Evolutionary conservation across 37 sponge, comb jelly and placozoan species (phyloP), one percentile per base, ranked within the genome.

Genomic region (Bolinopsis microptera): DNA sequence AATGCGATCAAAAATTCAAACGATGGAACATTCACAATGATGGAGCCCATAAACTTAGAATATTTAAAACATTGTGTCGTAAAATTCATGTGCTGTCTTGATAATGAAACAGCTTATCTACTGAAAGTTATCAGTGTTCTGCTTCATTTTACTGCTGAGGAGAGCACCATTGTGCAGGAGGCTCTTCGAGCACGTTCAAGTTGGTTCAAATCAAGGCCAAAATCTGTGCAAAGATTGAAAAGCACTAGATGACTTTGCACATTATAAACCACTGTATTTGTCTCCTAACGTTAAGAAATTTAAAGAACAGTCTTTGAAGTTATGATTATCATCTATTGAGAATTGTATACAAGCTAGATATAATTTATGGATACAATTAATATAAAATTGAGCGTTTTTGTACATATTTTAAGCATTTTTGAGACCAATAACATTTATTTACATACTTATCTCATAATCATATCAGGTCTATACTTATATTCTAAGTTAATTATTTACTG

Each of bases 31-130:
- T 28, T 23, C 75, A 72, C 26, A 23, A 8, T 72, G 75, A 27
- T 39, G 61, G 90, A 86, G 5, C 38, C 34, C 22, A 38, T 86
- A 27, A 86, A 86, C 36, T 9, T 24, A 41, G 90, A 38, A 28
- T 86, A 86, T 30, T 38, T 86, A 9, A 86, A 86, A 86, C 90
- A 86, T 27, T 86, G 90, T 40, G 90, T 86, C 2, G 39, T 86
- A 9, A 86, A 86, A 27, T 86, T 34, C 31, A 86, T 86, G 90
- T 34, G 36, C 61, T 34, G 30, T 86, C 48, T 86, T 21, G 90
- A 86, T 40, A 86, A 34, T 40, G 90, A 86, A 40, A 86, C 90
- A 5, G 36, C 22, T 30, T 86, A 86, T 40, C 26, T 86, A 3
- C 38, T 86, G 0, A 39, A 27, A 26, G 90, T 86, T 3, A 86